Percentiles rank a stretch among this genome's conserved stretches.
phyloP scores from a whole-genome alignment of 2,797 vertebrate species.

The Telmatherina bonti region DNA sequence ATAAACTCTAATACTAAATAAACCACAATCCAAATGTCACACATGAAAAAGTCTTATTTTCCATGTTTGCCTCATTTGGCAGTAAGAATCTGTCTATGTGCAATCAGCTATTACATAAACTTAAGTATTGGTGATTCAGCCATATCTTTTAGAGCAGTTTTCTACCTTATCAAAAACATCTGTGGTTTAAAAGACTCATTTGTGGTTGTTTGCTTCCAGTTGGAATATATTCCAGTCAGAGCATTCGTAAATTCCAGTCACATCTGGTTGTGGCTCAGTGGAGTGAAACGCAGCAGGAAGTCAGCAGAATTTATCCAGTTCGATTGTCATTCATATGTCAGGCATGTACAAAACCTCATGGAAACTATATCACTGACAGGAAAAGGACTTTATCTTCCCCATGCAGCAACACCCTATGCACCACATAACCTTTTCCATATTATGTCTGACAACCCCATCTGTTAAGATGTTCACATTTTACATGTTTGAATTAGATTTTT shows the following conservation, averaged over 20 bases:
- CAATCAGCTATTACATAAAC: neutral
- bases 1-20: no score
- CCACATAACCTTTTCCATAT: neutral
- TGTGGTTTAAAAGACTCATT: neutral
- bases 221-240: constrained; percentile 11
- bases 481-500: neutral
- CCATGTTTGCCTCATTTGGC: no score
- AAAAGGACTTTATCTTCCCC: constrained; percentile 39
- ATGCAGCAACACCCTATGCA: neutral
- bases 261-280: constrained; percentile 24
- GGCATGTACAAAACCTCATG: constrained; percentile 11
- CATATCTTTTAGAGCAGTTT: neutral
- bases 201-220: neutral
- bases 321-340: constrained; percentile 44
- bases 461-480: neutral
- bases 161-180: neutral
- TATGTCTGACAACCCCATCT: no score
- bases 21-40: no score
- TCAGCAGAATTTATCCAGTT: constrained; percentile 17
- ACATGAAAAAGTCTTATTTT: no score
- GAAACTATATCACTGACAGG: constrained; percentile 22
- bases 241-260: constrained; percentile 20
- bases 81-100: no score
- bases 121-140: neutral
- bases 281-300: constrained; percentile 42